Evolutionary conservation across 2,797 vertebrate species (phyloP).

Genomic region (Sebastes steindachneri): DNA sequence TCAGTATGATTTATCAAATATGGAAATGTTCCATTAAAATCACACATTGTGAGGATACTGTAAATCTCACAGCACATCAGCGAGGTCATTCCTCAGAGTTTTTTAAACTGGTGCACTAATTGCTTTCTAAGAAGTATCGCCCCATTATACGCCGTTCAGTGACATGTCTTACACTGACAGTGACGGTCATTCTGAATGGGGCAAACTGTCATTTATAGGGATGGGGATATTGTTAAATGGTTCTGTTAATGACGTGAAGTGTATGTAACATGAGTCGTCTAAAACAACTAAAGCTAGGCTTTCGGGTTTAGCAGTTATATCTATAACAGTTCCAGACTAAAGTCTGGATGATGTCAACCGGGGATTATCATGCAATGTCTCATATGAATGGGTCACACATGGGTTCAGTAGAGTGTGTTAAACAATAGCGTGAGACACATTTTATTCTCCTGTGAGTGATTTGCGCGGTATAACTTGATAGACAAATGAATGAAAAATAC

Average conservation of each 20-base stretch:
- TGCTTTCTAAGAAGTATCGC: background rate
- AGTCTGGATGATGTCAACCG: constrained; percentile 21
- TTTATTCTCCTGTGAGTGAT: background rate
- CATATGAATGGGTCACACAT: constrained; percentile 1
- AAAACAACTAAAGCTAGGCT: background rate
- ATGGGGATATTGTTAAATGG: background rate
- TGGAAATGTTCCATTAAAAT: background rate
- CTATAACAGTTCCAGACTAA: background rate
- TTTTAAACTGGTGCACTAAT: background rate
- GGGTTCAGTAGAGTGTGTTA: background rate
- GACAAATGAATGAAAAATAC: background rate
- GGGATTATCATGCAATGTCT: constrained; percentile 15
- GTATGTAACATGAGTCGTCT: background rate
- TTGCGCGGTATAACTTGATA: background rate
- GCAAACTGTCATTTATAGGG: background rate
- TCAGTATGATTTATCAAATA: background rate
- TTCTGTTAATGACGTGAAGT: background rate
- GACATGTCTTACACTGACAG: background rate
- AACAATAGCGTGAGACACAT: background rate
- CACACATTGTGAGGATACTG: background rate
- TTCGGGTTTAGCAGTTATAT: background rate
- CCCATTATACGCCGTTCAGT: background rate
- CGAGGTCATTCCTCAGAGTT: background rate
- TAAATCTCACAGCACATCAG: background rate
- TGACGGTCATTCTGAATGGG: background rate